Conservation (phyloP, 2,888 invertebrate species). For the Rhamnusium bicolor region DNA sequence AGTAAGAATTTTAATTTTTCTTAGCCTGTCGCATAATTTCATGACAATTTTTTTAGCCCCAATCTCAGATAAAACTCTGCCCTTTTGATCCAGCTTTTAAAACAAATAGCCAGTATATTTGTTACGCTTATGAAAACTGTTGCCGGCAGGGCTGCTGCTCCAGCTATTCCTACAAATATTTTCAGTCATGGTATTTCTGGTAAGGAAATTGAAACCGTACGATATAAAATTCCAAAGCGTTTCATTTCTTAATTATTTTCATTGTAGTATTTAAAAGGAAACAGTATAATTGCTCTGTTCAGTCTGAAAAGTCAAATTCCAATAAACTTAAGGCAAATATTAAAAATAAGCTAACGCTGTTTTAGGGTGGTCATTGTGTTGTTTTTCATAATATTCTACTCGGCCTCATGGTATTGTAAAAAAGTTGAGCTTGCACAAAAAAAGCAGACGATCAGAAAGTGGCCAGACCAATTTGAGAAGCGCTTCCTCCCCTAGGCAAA, state of each 20-base stretch:
- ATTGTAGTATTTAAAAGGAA: no score
- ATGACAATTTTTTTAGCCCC: neutral
- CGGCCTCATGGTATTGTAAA: conserved; percentile 43
- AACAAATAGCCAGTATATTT: conserved; percentile 35
- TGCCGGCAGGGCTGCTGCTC: conserved; percentile 43
- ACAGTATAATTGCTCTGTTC: no score
- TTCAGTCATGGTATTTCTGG: conserved; percentile 48
- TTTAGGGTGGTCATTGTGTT: conserved; percentile 39
- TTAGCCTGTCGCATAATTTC: neutral
- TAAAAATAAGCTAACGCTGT: no score
- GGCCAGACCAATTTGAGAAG: neutral
- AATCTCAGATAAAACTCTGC: conserved; percentile 30
- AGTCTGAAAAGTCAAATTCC: no score
- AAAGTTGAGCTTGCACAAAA: conserved; percentile 16
- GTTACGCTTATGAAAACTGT: conserved; percentile 40
- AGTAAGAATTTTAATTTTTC: conserved; percentile 15
- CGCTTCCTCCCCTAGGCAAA: no score
- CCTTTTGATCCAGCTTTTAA: conserved; percentile 10
- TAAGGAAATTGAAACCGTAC: conserved; percentile 6
- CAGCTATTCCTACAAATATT: conserved; percentile 27
- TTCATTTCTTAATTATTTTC: no score
- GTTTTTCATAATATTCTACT: conserved; percentile 36
- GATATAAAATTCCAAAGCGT: no score
- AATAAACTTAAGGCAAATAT: no score
- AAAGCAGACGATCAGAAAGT: conserved; percentile 14